Base-by-base conservation (phyloP, 2,113 vertebrate genomes). In the Podilymbus podiceps region DNA sequence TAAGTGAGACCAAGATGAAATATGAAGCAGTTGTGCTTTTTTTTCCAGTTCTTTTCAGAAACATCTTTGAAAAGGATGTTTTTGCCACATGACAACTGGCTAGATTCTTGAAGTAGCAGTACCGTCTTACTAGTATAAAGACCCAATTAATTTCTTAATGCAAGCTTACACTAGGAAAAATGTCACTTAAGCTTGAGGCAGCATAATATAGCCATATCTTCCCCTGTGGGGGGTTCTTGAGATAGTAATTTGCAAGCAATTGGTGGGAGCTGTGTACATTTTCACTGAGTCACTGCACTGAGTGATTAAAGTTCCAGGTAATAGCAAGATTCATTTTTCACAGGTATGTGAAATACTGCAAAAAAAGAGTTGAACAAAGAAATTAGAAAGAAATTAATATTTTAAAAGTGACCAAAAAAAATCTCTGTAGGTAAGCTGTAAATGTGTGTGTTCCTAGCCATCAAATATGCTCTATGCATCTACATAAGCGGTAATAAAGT, bases 1-100 rank as follows among this genome's bases (percentile, higher is more conserved):
- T 49, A 81, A 85, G 35, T 30, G 33, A 79, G 44, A 60, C 18
- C 20, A 22, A 78, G 52, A 68, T 22, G 31, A 85, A 78, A 74
- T 13, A 64, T 2, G 1, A 88, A 88, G 15, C 2, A 2, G 0
- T 20, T 58, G 33, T 24, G 18, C 3, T 11, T 27, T 33, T 33
- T 52, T 31, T 73, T 59, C 49, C 55, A 56, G 3, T 49, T 73
- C 27, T 87, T 77, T 88, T 60, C 27, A 85, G 67, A 79, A 85
- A 69, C 5, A 44, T 66, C 8, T 80, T 92, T 63, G 46, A 66
- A 90, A 88, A 69, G 1, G 40, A 7, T 42, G 12, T 8, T 50
- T 56, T 77, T 40, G 30, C 18, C 44, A 67, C 12, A 24, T 59
- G 47, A 88, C 38, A 92, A 14, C 16, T 58, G 15, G 27, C 18